Percentiles rank a stretch among this genome's conserved stretches.
These are phyloP conservation scores for Redunca redunca DNA, from an alignment of 2,113 vertebrate species.

Conservation along the genomic window DNA sequence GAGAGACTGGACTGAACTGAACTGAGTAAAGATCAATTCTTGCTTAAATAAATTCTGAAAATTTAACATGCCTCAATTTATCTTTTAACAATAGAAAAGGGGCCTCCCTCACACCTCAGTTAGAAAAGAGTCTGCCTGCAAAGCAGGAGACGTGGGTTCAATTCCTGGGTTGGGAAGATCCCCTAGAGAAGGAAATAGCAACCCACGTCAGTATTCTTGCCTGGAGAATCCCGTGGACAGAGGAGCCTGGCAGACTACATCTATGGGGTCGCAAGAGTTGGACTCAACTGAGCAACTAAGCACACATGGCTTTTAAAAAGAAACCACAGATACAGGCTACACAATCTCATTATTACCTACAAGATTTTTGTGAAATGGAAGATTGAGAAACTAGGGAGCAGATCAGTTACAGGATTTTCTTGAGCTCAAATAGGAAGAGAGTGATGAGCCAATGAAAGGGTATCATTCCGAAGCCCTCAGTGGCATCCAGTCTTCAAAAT, in stretches of 20 bases:
- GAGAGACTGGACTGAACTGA: background rate
- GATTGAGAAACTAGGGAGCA: background rate
- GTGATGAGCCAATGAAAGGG: background rate
- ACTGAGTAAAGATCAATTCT: background rate
- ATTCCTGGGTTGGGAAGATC: background rate
- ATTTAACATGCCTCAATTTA: background rate
- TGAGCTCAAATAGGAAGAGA: background rate
- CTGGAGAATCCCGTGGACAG: background rate
- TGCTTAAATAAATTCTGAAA: background rate
- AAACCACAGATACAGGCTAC: background rate
- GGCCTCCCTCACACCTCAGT: background rate
- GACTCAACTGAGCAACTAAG: rapidly evolving
- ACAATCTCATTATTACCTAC: background rate
- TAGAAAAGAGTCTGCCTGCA: background rate
- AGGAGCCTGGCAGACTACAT: background rate
- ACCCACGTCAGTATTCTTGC: background rate
- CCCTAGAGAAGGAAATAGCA: background rate
- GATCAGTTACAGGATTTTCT: background rate
- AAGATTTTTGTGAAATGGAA: background rate
- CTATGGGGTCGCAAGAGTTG: background rate
- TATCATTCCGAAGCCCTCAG: background rate
- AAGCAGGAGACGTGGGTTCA: background rate
- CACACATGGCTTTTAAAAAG: background rate
- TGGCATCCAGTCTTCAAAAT: background rate
- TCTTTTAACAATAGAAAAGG: background rate